phyloP scores from a whole-genome alignment of 1,140 invertebrate species.

The Drosophila mayri region DNA sequence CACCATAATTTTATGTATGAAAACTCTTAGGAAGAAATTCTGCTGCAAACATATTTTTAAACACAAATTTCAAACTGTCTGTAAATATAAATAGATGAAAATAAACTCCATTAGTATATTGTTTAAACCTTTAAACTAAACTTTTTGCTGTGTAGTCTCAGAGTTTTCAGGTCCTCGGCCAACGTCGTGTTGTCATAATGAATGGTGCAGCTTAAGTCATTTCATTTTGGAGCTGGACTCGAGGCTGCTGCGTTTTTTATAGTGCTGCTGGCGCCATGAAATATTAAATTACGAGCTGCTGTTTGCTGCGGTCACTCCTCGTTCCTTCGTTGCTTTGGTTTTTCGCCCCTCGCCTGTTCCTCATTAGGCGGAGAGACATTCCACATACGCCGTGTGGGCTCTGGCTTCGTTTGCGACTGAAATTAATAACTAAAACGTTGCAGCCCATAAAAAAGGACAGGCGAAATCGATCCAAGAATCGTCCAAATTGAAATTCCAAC shows the following conservation, averaged over 20 bases:
- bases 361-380: slow-evolving; percentile 59
- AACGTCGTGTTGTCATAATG: slow-evolving; percentile 84
- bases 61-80: no score
- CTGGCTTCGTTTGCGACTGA: slow-evolving; percentile 39
- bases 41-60: neutral
- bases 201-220: slow-evolving; percentile 84
- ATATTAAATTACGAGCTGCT: slow-evolving; percentile 84
- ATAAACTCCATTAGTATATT: neutral
- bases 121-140: neutral
- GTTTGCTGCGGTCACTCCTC: slow-evolving; percentile 54
- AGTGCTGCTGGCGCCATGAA: slow-evolving; percentile 84
- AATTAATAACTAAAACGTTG: slow-evolving; percentile 74
- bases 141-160: slow-evolving; percentile 7
- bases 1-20: neutral
- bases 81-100: no score
- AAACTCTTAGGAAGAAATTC: neutral
- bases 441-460: slow-evolving; percentile 58
- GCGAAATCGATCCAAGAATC: slow-evolving; percentile 54
- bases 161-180: slow-evolving; percentile 25
- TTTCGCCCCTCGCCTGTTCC: no score
- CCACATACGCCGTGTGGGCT: slow-evolving; percentile 68
- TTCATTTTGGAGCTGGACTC: slow-evolving; percentile 75
- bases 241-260: slow-evolving; percentile 73
- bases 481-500: slow-evolving; percentile 66
- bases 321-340: no score